Conservation (phyloP, 2,113 vertebrate genomes). For the Hystrix cristata region DNA sequence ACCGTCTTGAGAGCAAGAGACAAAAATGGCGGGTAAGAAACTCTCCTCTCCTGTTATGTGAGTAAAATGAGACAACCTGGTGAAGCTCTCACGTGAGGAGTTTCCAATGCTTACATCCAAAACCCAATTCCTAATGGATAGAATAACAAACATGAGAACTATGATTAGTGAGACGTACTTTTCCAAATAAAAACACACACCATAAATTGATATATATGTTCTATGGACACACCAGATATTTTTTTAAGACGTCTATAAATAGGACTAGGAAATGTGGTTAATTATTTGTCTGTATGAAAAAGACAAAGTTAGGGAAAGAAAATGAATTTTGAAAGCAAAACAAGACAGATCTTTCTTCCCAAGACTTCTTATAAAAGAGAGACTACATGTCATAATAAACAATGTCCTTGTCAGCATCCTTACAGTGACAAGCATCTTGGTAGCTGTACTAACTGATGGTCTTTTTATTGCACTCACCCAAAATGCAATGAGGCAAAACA, state of each 20-base stretch:
- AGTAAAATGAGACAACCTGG: background rate
- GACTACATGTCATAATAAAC: background rate
- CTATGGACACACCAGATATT: background rate
- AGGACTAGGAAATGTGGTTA: background rate
- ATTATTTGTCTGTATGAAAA: conserved; percentile 12
- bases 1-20: background rate
- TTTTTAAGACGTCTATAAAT: conserved; percentile 43
- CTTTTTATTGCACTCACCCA: background rate
- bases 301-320: conserved; percentile 35
- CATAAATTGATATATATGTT: background rate
- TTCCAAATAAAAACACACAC: background rate
- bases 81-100: background rate
- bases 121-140: conserved; percentile 27
- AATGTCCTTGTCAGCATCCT: background rate
- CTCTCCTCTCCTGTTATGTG: background rate
- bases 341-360: conserved; percentile 48
- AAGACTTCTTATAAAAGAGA: background rate
- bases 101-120: background rate
- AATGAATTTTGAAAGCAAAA: conserved; percentile 51
- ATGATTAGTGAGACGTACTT: background rate
- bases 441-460: conserved; percentile 40
- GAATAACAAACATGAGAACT: conserved; percentile 27
- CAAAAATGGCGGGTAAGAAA: background rate
- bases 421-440: background rate
- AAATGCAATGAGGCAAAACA: conserved; percentile 45